Conservation (phyloP, 2,888 invertebrate species). For the Xylocampa areola region DNA sequence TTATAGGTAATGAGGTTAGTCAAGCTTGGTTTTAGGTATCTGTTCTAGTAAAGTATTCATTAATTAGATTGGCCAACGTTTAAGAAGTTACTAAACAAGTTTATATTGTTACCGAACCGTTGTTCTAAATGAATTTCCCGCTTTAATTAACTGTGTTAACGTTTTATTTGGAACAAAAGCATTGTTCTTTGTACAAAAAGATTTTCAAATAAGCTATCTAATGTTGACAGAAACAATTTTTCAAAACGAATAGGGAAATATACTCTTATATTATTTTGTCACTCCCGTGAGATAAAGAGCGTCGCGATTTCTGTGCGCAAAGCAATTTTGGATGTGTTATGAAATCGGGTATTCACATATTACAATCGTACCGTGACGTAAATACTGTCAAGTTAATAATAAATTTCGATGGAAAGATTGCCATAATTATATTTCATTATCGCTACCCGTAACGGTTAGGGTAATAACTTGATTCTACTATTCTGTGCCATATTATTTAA, state of each 20-base stretch:
- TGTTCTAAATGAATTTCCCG: slow-evolving; percentile 37
- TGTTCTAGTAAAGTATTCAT: slow-evolving; percentile 38
- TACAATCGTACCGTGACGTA: slow-evolving; percentile 25
- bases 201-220: slow-evolving; percentile 19
- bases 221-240: slow-evolving; percentile 32
- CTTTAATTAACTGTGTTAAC: slow-evolving; percentile 39
- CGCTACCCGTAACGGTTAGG: background rate
- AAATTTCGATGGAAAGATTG: slow-evolving; percentile 25
- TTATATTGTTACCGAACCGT: slow-evolving; percentile 36
- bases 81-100: slow-evolving; percentile 42
- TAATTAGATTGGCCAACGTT: slow-evolving; percentile 45
- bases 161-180: slow-evolving; percentile 33
- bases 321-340: slow-evolving; percentile 45
- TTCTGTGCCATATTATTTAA: background rate
- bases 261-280: slow-evolving; percentile 42
- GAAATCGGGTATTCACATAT: slow-evolving; percentile 32
- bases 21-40: slow-evolving; percentile 42
- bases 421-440: slow-evolving; percentile 31
- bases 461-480: background rate
- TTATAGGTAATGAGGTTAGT: slow-evolving; percentile 60
- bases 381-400: slow-evolving; percentile 38
- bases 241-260: slow-evolving; percentile 25
- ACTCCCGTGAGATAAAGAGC: slow-evolving; percentile 30
- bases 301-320: slow-evolving; percentile 31
- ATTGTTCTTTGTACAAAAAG: slow-evolving; percentile 11